Conservation (phyloP, 2,113 vertebrate genomes). For the Hippoglossus stenolepis region DNA sequence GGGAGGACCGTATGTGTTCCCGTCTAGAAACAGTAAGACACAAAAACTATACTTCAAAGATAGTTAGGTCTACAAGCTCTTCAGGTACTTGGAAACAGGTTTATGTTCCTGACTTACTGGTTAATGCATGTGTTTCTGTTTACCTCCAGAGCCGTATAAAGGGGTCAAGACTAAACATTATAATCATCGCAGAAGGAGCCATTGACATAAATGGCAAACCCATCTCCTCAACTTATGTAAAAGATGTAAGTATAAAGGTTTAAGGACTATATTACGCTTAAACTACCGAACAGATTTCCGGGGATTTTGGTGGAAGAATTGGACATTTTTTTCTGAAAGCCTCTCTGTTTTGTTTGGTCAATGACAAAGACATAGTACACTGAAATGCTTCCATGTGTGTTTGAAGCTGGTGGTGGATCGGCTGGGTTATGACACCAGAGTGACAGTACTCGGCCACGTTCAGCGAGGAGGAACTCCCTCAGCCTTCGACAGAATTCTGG, state of each 20-base stretch:
- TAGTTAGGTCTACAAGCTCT: not conserved
- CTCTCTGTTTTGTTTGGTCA: not conserved
- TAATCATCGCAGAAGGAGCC: slow-evolving; percentile 94
- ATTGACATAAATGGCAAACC: slow-evolving; percentile 86
- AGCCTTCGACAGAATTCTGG: slow-evolving; percentile 93
- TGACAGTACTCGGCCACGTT: slow-evolving; percentile 94
- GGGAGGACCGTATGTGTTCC: slow-evolving; percentile 93
- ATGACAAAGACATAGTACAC: not conserved
- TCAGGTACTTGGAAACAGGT: not conserved
- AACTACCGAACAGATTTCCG: too few species aligned
- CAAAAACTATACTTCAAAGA: not conserved
- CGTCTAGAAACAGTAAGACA: slow-evolving; percentile 87
- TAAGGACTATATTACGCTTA: not conserved
- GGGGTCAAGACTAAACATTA: slow-evolving; percentile 93
- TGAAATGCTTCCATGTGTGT: slow-evolving; percentile 9
- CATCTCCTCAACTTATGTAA: slow-evolving; percentile 90
- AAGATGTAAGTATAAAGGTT: slow-evolving; percentile 84
- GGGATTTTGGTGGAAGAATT: too few species aligned
- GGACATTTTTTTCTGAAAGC: not conserved
- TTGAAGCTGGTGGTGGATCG: slow-evolving; percentile 88
- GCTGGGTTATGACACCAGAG: slow-evolving; percentile 92
- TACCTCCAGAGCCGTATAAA: slow-evolving; percentile 86
- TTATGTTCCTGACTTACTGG: not conserved
- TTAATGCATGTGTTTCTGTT: not conserved
- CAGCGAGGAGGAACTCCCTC: slow-evolving; percentile 95